Base-by-base conservation (phyloP, 2,888 invertebrate species). In the Hirtodrosophila confusa region DNA sequence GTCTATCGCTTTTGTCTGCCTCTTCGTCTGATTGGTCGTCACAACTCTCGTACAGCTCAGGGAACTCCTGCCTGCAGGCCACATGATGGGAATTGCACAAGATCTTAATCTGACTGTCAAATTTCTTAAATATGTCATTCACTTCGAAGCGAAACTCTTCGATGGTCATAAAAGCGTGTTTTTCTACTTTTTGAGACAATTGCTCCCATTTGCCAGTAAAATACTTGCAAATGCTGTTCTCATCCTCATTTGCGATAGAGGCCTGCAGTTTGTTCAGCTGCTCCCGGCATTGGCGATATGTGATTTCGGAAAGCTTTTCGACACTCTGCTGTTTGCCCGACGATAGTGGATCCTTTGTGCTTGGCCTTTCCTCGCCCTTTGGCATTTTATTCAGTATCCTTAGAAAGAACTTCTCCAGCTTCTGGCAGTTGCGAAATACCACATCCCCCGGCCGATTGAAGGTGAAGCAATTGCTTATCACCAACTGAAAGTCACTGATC, bases 311-410 rank as follows among this genome's bases (percentile, higher is more conserved):
- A 0, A 37, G 7, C 12, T 36, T 55, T 11, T 73, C 64, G 4
- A 35, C 10, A 7, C 33, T 44, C 0, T 61, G 48, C 10, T 39
- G 48, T 0, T 49, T 48, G 23, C 66, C 45, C 11, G 47, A 29
- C 0, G 51, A 17, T 0, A 37, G 29, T 0, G 71, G 74, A 35
- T 71, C 60, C 39, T 75, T 75, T 3, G 53, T 57, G 51, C 72
- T 75, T 12, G 55, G 57, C 45, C 60, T 63, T 29, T 75, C 75
- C 31, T 57, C 49, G 6, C 72, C 71, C 10, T 31, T 6, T 0
- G 75, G 71, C 61, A 75, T 71, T 37, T 54, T 71, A 0, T 51
- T 54, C 36, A 73, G 35, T 35, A 74, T 57, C 1, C 69, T 29
- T 6, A 41, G 6, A n/a, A 69, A 75, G 47, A 75, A 75, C 41